phyloP scores from a whole-genome alignment of 2,888 invertebrate genomes.

The Cantharis lateralis region DNA sequence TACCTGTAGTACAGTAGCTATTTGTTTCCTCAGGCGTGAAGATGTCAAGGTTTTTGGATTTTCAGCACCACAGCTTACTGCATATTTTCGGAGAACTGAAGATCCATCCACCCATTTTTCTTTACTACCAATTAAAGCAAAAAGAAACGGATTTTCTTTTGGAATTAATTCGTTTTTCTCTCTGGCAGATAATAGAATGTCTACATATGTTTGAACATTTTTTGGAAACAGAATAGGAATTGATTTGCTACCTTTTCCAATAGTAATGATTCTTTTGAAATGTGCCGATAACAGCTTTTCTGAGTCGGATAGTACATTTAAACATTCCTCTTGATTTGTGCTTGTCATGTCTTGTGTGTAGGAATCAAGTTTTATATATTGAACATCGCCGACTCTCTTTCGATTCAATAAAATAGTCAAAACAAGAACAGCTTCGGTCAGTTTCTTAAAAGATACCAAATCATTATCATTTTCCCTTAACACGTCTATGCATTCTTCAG shows the following conservation, averaged over 20 bases:
- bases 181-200: slow-evolving; percentile 15
- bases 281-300: slow-evolving; percentile 34
- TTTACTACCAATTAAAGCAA: slow-evolving; percentile 33
- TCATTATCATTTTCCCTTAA: too few species aligned
- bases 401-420: too few species aligned
- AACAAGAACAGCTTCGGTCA: slow-evolving; percentile 34
- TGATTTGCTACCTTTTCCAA: slow-evolving; percentile 17
- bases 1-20: slow-evolving; percentile 37
- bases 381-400: slow-evolving; percentile 39
- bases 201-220: slow-evolving; percentile 2
- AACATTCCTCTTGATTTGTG: slow-evolving; percentile 31
- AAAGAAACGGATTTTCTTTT: slow-evolving; percentile 35
- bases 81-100: slow-evolving; percentile 32
- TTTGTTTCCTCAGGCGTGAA: slow-evolving; percentile 38
- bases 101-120: slow-evolving; percentile 37
- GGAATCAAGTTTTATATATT: slow-evolving; percentile 35
- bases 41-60: slow-evolving; percentile 33
- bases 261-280: slow-evolving; percentile 19
- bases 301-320: slow-evolving; percentile 5
- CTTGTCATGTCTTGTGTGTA: slow-evolving; percentile 10
- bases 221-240: slow-evolving; percentile 13
- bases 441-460: slow-evolving; percentile 27
- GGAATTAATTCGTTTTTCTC: slow-evolving; percentile 18
- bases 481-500: too few species aligned
- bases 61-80: slow-evolving; percentile 30